These are phyloP conservation scores for Siniperca chuatsi DNA, from an alignment of 2,113 vertebrate species.

Conservation along the genomic window DNA sequence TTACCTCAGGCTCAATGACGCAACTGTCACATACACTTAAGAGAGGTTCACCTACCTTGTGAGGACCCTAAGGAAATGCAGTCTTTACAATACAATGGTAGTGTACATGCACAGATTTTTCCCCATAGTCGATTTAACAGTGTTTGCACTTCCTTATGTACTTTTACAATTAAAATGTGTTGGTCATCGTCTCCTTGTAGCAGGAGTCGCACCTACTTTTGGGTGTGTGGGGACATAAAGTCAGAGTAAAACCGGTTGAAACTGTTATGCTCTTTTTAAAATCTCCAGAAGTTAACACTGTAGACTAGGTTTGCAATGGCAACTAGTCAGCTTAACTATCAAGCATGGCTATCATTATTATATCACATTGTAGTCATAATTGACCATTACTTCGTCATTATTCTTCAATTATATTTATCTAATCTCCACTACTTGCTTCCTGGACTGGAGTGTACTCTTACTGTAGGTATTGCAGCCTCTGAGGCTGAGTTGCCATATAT, in stretches of 20 bases:
- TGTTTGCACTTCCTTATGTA: neutral
- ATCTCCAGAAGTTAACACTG: neutral
- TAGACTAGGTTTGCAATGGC: neutral
- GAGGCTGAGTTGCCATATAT: neutral
- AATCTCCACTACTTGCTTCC: neutral
- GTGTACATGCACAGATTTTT: neutral
- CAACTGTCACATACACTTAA: constrained; percentile 32
- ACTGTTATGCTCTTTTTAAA: neutral
- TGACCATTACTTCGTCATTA: neutral
- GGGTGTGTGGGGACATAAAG: neutral
- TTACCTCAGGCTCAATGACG: neutral
- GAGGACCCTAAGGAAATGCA: neutral
- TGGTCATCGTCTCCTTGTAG: neutral
- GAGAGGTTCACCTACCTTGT: neutral
- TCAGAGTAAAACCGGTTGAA: neutral
- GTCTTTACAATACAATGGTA: neutral
- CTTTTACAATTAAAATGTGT: neutral
- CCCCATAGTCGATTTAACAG: neutral
- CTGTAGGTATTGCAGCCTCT: neutral
- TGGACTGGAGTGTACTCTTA: neutral
- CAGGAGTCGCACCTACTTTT: neutral
- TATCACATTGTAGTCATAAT: neutral
- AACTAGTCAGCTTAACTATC: neutral
- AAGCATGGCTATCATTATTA: neutral
- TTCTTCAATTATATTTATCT: neutral